Conservation (phyloP, 1,140 invertebrate genomes). For the Polypedilum pembai region DNA sequence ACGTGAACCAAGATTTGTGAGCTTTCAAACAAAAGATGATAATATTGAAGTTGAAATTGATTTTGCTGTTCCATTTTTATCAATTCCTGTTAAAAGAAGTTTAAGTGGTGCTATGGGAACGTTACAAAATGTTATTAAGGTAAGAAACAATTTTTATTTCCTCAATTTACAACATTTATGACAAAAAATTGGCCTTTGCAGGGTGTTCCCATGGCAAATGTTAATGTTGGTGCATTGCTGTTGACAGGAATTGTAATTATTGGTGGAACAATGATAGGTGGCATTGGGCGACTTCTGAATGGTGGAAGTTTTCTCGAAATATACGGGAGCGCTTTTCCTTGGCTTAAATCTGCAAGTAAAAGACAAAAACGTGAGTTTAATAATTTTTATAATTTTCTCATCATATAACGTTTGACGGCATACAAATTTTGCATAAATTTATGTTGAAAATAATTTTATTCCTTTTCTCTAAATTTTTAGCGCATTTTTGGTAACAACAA, state of each 20-base stretch:
- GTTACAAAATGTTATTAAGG: constrained; percentile 11
- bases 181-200: background rate
- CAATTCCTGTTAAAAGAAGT: background rate
- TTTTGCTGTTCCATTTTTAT: constrained; percentile 17
- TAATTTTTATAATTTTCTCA: too few relatives aligned
- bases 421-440: background rate
- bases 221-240: constrained; percentile 38
- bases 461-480: too few relatives aligned
- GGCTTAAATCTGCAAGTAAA: constrained; percentile 10
- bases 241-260: constrained; percentile 35
- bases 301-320: background rate
- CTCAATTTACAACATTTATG: background rate
- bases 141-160: background rate
- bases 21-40: constrained; percentile 25
- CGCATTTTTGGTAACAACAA: too few relatives aligned
- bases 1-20: constrained; percentile 22
- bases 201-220: constrained; percentile 34
- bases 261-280: constrained; percentile 32
- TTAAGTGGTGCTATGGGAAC: constrained; percentile 15
- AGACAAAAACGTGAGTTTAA: constrained; percentile 1
- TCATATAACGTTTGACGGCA: background rate
- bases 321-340: background rate
- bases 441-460: too few relatives aligned
- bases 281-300: background rate
- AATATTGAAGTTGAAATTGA: constrained; percentile 27